phyloP scores from a whole-genome alignment of 2,113 vertebrate genomes.

The Notothenia rossii region DNA sequence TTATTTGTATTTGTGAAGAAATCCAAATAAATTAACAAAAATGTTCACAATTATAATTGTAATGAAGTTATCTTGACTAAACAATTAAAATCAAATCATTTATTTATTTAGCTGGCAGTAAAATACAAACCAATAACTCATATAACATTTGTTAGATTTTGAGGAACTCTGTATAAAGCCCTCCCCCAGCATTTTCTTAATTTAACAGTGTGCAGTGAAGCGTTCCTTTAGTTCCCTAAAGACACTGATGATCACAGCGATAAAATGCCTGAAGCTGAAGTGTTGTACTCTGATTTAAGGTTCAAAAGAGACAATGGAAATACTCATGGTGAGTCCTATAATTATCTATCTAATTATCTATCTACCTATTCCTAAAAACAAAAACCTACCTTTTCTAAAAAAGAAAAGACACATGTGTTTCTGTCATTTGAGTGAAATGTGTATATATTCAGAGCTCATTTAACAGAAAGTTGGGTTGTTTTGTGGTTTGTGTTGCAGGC shows the following conservation, averaged over 20 bases:
- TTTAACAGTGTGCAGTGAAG: neutral
- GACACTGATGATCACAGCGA: neutral
- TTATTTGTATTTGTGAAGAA: no score
- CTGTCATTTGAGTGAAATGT: neutral
- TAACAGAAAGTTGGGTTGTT: neutral
- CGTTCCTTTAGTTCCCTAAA: neutral
- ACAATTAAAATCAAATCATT: no score
- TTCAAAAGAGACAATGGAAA: neutral
- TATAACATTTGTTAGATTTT: no score
- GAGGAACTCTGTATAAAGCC: neutral
- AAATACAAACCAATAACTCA: no score
- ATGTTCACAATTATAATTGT: no score
- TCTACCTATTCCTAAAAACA: neutral
- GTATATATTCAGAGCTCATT: rapidly evolving
- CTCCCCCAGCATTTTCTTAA: neutral
- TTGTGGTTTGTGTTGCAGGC: neutral
- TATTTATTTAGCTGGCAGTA: no score
- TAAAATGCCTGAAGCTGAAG: slow-evolving; percentile 50
- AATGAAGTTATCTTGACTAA: no score
- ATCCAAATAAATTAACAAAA: no score
- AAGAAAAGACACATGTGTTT: neutral
- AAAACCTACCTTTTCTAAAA: neutral
- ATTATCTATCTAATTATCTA: neutral
- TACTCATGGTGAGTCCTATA: slow-evolving; percentile 29
- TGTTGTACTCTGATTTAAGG: slow-evolving; percentile 52